Evolutionary conservation across 2,113 vertebrate genomes (phyloP).

Genomic region (Xiphophorus hellerii): DNA sequence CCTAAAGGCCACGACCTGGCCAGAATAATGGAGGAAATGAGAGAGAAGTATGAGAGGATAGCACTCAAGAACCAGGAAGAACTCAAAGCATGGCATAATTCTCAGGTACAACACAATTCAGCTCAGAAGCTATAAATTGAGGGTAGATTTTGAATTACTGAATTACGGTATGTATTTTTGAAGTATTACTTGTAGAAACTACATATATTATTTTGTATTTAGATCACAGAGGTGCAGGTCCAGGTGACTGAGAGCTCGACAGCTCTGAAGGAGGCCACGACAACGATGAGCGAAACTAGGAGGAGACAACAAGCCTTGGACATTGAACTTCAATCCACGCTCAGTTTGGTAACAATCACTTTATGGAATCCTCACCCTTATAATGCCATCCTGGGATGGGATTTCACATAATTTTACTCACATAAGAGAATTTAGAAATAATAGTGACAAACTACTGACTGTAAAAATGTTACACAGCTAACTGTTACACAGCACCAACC

Average conservation of each 20-base stretch:
- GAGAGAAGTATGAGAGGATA: conserved; percentile 85
- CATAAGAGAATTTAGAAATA: background rate
- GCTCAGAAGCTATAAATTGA: background rate
- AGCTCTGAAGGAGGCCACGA: conserved; percentile 82
- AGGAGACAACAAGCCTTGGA: conserved; percentile 83
- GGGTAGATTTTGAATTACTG: background rate
- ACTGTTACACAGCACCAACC: background rate
- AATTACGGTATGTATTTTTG: background rate
- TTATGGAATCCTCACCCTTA: background rate
- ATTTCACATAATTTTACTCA: background rate
- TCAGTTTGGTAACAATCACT: conserved; percentile 81
- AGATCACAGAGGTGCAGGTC: conserved; percentile 77
- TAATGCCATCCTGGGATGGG: background rate
- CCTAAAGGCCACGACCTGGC: conserved; percentile 84
- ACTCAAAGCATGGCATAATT: conserved; percentile 83
- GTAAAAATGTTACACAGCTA: background rate
- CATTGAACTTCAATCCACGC: conserved; percentile 87
- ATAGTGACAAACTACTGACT: no score
- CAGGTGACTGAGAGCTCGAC: conserved; percentile 80
- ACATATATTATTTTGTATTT: conserved; percentile 57
- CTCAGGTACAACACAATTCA: conserved; percentile 75
- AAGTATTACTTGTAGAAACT: background rate
- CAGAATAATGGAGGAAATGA: conserved; percentile 85
- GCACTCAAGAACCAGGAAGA: conserved; percentile 87
- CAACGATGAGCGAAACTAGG: conserved; percentile 77